Base-by-base conservation (phyloP, 2,888 invertebrate species). In the Volucella zonaria region DNA sequence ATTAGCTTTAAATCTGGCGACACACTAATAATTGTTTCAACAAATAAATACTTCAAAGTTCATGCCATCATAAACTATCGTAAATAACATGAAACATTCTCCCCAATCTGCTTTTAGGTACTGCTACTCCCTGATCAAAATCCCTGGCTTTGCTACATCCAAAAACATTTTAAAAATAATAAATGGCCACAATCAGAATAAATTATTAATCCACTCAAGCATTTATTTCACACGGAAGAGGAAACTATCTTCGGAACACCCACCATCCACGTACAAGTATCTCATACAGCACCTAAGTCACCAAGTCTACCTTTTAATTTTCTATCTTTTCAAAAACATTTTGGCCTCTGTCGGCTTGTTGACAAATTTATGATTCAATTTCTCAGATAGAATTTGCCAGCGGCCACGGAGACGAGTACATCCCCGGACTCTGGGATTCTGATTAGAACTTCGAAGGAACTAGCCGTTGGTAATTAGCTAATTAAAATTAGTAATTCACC, bases 401-500 rank as follows among this genome's bases (percentile, higher is more conserved):
- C n/a, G 12, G 12, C 45, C 42, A 62, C 12, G 31, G n/a, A 45
- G 14, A 15, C 42, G 6, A 67, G 58, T 15, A 18, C 31, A 14
- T 23, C 54, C 38, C n/a, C 43, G 23, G 43, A 56, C 49, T 15
- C 45, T 58, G 40, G 23, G 43, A 56, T 56, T 15, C 45, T 58
- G 40, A 23, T 23, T 23, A 43, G 38, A 56, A 62, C 52, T 31
- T 11, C 61, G 18, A 23, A 23, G 18, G 18, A 23, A 12, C 43
- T 31, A 31, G 6, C 6, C 31, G 31, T 31, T 31, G 31, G 43
- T 73, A 61, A 79, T 66, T 73, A 79, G 54, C 59, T 77, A 71
- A 82, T 82, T 82, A 66, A 71, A 77, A 82, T 82, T 82, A 82
- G 82, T 66, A 56, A 67, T 71, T 77, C 82, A 59, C 62, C 43